A percentile compares a stretch with the other conserved stretches of the same genome.
These are phyloP conservation scores for Anthophora plumipes DNA, from an alignment of 2,888 invertebrate genomes.

Conservation along the genomic window DNA sequence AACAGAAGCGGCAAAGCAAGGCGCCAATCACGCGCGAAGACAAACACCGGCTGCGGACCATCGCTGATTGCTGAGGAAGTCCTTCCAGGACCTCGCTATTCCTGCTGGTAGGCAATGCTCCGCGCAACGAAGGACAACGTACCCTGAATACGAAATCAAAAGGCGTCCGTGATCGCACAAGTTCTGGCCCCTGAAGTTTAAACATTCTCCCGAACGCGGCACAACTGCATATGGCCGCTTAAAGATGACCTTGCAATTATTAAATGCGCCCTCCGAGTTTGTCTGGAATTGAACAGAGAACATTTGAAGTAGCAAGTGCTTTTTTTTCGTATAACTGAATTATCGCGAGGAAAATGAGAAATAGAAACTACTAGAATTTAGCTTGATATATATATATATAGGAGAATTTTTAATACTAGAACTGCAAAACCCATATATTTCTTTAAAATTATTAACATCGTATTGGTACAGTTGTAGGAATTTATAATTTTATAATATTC, in stretches of 20 bases:
- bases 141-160: constrained; percentile 82
- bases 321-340: background rate
- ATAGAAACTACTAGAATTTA: too few relatives aligned
- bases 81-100: constrained; percentile 73
- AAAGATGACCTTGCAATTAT: constrained; percentile 31
- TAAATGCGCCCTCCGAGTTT: constrained; percentile 10
- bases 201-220: constrained; percentile 47
- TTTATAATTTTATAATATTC: too few relatives aligned
- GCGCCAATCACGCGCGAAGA: constrained; percentile 84
- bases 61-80: constrained; percentile 80
- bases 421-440: too few relatives aligned
- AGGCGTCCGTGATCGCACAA: constrained; percentile 66
- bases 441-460: too few relatives aligned
- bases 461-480: too few relatives aligned
- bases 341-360: too few relatives aligned
- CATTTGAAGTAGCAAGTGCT: too few relatives aligned
- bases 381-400: too few relatives aligned
- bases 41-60: constrained; percentile 82
- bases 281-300: background rate
- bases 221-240: constrained; percentile 20
- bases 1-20: constrained; percentile 77
- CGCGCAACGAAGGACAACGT: constrained; percentile 67
- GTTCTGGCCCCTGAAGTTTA: constrained; percentile 53
- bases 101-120: constrained; percentile 69
- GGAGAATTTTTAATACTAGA: too few relatives aligned